These are phyloP conservation scores for Trichogramma dendrolimi DNA, from an alignment of 2,888 invertebrate genomes.

Conservation along the genomic window DNA sequence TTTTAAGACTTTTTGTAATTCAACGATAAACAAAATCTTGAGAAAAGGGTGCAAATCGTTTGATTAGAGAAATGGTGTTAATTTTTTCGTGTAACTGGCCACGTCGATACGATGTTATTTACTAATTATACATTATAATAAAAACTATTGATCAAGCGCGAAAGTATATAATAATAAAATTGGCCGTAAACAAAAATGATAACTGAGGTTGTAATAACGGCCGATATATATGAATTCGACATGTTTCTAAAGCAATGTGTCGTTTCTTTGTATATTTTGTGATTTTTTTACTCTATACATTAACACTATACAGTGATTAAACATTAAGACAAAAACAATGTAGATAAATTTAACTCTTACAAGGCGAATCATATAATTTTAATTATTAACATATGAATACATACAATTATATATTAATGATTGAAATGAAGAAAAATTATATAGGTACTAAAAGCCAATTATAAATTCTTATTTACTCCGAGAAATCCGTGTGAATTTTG, in stretches of 20 bases:
- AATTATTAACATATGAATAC: constrained; percentile 33
- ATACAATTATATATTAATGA: constrained; percentile 30
- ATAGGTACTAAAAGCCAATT: constrained; percentile 44
- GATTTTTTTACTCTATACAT: constrained; percentile 48
- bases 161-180: background rate
- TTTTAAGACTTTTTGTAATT: constrained; percentile 27
- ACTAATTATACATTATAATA: background rate
- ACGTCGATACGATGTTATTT: no score
- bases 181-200: no score
- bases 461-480: constrained; percentile 34
- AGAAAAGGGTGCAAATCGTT: constrained; percentile 11
- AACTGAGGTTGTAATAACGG: background rate
- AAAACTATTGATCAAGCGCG: constrained; percentile 16
- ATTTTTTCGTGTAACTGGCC: background rate
- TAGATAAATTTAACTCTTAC: constrained; percentile 48
- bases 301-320: constrained; percentile 30
- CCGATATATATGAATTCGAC: constrained; percentile 16
- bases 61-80: constrained; percentile 11
- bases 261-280: constrained; percentile 51
- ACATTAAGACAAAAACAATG: constrained; percentile 38
- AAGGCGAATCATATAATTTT: constrained; percentile 45
- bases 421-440: constrained; percentile 39
- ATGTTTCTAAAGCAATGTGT: constrained; percentile 15
- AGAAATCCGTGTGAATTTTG: background rate
- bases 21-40: constrained; percentile 19